These are phyloP conservation scores for Xestia c-nigrum DNA, from an alignment of 2,888 invertebrate species.

Conservation along the genomic window DNA sequence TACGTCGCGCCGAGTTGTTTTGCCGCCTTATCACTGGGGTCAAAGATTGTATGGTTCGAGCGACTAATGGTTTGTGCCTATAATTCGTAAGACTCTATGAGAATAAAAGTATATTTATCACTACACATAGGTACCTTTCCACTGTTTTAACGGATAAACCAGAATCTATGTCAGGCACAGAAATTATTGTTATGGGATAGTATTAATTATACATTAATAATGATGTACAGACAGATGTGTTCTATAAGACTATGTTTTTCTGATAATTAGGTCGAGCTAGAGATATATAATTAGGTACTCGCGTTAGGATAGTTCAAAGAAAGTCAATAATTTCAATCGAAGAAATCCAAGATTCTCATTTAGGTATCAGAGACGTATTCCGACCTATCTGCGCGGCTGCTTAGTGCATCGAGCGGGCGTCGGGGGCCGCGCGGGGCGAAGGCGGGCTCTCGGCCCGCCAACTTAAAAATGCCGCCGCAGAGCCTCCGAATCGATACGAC, in stretches of 20 bases:
- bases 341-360: background rate
- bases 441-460: slow-evolving; percentile 89
- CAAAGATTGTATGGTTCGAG: slow-evolving; percentile 76
- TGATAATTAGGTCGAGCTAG: background rate
- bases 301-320: too few species aligned
- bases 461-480: slow-evolving; percentile 96
- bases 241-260: background rate
- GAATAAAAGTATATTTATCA: background rate
- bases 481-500: slow-evolving; percentile 94
- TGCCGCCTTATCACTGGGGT: slow-evolving; percentile 89
- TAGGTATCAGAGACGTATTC: background rate
- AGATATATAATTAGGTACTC: too few species aligned
- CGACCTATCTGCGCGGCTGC: slow-evolving; percentile 61
- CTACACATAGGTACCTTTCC: background rate
- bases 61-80: slow-evolving; percentile 56
- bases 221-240: background rate
- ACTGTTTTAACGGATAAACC: background rate
- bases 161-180: background rate
- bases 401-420: slow-evolving; percentile 78
- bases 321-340: too few species aligned
- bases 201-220: background rate
- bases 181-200: background rate
- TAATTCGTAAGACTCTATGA: slow-evolving; percentile 40
- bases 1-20: slow-evolving; percentile 89
- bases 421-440: slow-evolving; percentile 84